Base-by-base conservation (phyloP, 2,113 vertebrate genomes). In the Shinisaurus crocodilurus region DNA sequence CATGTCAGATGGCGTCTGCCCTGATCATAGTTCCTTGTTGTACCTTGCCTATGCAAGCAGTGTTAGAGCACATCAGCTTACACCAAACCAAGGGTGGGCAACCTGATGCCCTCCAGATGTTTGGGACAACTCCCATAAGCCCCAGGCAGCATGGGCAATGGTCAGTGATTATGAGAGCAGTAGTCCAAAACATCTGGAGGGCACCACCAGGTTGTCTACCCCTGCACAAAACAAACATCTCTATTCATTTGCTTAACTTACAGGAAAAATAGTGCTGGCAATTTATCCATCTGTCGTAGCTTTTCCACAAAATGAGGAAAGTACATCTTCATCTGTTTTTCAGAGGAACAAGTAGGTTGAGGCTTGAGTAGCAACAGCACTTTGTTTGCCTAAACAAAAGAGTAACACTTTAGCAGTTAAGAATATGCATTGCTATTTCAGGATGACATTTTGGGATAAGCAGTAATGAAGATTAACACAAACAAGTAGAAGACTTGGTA, bases 201-300 rank as follows among this genome's bases (percentile, higher is more conserved):
- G n/a, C n/a, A 12, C 7, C 50, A 8, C 10, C 10, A 54, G 50
- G 82, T 29, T 83, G 27, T 10, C 4, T 54, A 15, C n/a, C 15
- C 29, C 48, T 5, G 34, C 32, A 48, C 15, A 37, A 32, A 9
- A 69, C 9, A 0, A 8, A 75, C 37, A 77, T 50, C 20, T 5
- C 45, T 32, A 75, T 16, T 32, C 90, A 86, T 43, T 34, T 85
- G 77, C 77, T 88, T 86, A 74, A 95, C 97, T 96, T 95, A 97
- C 97, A 96, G 65, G 92, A 97, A 97, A 96, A 97, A 95, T 13
- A 96, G 9, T 18, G 96, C 97, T 86, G 97, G 97, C 74, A 97
- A 92, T 88, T 97, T 97, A 8, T 91, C 76, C 94, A 96, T 96
- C 92, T 96, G 13, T 65, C 45, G 88, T 60, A 97, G 85, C 67